phyloP scores from a whole-genome alignment of 2,113 vertebrate species.

The Ammodytes dubius region DNA sequence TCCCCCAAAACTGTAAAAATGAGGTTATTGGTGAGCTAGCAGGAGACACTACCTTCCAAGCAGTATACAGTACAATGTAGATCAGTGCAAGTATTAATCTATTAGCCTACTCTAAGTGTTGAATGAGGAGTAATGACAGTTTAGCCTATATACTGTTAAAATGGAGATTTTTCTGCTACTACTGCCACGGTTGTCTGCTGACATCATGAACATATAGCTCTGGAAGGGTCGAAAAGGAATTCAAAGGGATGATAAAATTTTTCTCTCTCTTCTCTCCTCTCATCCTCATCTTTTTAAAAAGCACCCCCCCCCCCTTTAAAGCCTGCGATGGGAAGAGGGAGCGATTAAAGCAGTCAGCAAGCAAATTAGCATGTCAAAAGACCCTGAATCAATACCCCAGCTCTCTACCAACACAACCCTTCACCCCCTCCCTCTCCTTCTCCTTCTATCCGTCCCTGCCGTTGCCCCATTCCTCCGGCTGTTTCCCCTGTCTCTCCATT shows the following conservation, averaged over 20 bases:
- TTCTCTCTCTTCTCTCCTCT: constrained; percentile 13
- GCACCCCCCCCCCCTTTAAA: constrained; percentile 89
- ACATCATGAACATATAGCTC: constrained; percentile 32
- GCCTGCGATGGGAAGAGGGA: constrained; percentile 81
- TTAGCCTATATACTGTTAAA: not conserved
- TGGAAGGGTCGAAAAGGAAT: constrained; percentile 14
- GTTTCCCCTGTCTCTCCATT: constrained; percentile 64
- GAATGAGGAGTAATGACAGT: not conserved
- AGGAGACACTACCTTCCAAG: not conserved
- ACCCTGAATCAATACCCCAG: constrained; percentile 88
- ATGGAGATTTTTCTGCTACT: constrained; percentile 17
- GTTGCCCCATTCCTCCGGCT: constrained; percentile 66
- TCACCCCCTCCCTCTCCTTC: constrained; percentile 58
- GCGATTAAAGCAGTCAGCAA: constrained; percentile 86
- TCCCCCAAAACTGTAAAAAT: not conserved
- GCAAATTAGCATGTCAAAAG: constrained; percentile 93
- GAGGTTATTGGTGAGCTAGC: not conserved
- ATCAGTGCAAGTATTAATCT: not conserved
- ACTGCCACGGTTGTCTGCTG: constrained; percentile 37
- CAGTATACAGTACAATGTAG: not conserved
- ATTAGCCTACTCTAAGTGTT: not conserved
- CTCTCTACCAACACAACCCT: constrained; percentile 79
- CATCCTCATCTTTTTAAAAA: constrained; percentile 81
- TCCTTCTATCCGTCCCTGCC: constrained; percentile 42
- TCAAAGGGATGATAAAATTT: constrained; percentile 38